These are phyloP conservation scores for Pentalonia nigronervosa DNA, from an alignment of 1,140 invertebrate genomes.

Conservation along the genomic window DNA sequence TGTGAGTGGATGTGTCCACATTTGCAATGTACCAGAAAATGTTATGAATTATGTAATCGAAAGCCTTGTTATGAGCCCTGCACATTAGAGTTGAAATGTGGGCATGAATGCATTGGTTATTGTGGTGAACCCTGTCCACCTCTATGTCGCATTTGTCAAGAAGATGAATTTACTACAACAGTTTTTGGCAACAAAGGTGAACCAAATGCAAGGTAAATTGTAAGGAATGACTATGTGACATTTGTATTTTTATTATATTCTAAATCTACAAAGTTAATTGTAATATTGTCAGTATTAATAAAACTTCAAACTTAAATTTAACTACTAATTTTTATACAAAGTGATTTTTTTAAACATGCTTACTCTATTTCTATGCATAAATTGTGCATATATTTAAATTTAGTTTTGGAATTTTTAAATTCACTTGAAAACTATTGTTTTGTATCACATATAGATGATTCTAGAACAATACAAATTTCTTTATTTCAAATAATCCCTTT, in stretches of 20 bases:
- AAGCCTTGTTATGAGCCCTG: constrained; percentile 69
- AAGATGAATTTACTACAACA: constrained; percentile 65
- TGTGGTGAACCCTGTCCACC: constrained; percentile 74
- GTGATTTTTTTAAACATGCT: too few species aligned
- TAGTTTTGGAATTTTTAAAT: too few species aligned
- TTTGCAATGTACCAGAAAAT: constrained; percentile 68
- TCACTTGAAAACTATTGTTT: too few species aligned
- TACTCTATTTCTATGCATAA: too few species aligned
- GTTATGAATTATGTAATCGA: constrained; percentile 67
- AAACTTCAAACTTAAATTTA: too few species aligned
- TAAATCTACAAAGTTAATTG: neutral
- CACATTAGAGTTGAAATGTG: constrained; percentile 66
- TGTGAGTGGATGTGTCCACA: constrained; percentile 68
- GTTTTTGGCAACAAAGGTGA: constrained; percentile 71
- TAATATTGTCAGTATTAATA: too few species aligned
- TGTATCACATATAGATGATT: too few species aligned
- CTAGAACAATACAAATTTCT: too few species aligned
- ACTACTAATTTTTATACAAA: too few species aligned
- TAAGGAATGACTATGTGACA: neutral
- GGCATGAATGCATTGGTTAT: constrained; percentile 72
- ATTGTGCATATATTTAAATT: too few species aligned
- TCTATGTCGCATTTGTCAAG: constrained; percentile 66
- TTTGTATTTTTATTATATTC: constrained; percentile 56
- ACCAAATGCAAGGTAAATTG: constrained; percentile 67
- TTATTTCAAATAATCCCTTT: too few species aligned